These are phyloP conservation scores for Oscarella lobularis DNA, from an alignment of 37 sponge, comb jelly and placozoan genomes.

Conservation along the genomic window DNA sequence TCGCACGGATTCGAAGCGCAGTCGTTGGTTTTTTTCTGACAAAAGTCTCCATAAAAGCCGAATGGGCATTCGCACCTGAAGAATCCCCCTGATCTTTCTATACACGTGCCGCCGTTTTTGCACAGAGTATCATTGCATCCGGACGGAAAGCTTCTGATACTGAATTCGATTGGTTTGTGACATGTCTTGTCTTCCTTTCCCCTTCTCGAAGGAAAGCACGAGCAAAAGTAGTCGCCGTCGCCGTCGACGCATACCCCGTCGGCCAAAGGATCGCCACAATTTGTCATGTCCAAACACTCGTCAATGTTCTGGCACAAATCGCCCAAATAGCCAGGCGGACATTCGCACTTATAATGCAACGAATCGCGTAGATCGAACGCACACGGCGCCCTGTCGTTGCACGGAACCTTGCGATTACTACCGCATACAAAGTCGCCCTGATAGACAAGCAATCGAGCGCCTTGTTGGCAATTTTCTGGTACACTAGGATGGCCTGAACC, in stretches of 20 bases:
- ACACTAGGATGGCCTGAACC: not conserved
- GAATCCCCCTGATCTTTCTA: not conserved
- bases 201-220: not conserved
- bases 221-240: not conserved
- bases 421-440: not conserved
- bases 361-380: not conserved
- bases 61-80: not conserved
- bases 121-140: slow-evolving; percentile 51
- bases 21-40: not conserved
- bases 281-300: not conserved
- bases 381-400: not conserved
- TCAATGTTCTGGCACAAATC: not conserved
- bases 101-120: slow-evolving; percentile 46
- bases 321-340: not conserved
- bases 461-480: not conserved
- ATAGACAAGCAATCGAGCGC: not conserved
- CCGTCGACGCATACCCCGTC: not conserved
- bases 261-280: not conserved
- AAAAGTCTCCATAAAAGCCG: not conserved
- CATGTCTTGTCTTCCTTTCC: not conserved
- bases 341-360: not conserved
- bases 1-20: not conserved
- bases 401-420: not conserved
- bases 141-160: slow-evolving; percentile 9
- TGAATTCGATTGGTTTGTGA: too few relatives aligned